These are phyloP conservation scores for Mesocentrotus franciscanus DNA, from an alignment of 53 echinoderm and acorn worm species.

Conservation along the genomic window DNA sequence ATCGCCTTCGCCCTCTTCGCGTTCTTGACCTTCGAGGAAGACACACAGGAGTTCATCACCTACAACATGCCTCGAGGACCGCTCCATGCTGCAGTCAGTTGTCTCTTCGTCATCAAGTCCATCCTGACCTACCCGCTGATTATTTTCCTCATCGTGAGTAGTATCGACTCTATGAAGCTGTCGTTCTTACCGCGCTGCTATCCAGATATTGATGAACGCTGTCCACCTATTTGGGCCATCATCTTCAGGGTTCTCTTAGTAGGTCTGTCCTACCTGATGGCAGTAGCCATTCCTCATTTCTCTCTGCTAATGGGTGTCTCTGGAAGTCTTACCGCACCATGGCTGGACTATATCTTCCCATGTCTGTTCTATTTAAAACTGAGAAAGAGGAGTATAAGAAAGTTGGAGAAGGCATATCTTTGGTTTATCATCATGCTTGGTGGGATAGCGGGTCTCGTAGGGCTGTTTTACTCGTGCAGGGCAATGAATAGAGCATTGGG, in stretches of 20 bases:
- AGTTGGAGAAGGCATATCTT: conserved; percentile 71
- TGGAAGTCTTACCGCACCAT: conserved; percentile 91
- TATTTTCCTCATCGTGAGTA: conserved; percentile 92
- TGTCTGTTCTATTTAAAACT: conserved; percentile 93
- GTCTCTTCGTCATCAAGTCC: conserved; percentile 94
- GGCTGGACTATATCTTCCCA: conserved; percentile 98
- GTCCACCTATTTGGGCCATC: conserved; percentile 91
- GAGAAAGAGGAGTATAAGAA: conserved; percentile 66
- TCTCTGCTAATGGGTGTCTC: conserved; percentile 95
- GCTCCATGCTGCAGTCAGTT: conserved; percentile 84
- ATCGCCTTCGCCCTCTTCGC: conserved; percentile 91
- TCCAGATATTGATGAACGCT: conserved; percentile 62
- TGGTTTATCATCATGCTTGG: conserved; percentile 80
- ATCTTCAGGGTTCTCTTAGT: conserved; percentile 88
- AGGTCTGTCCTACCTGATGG: conserved; percentile 82
- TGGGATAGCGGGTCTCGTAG: conserved; percentile 79
- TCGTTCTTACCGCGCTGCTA: conserved; percentile 83
- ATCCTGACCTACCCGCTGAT: conserved; percentile 93
- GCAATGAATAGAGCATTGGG: conserved; percentile 68
- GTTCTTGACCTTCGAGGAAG: conserved; percentile 86
- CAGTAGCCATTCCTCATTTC: conserved; percentile 92
- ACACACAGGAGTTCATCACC: conserved; percentile 95
- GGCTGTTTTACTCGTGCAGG: conserved; percentile 81
- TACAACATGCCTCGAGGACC: conserved; percentile 93
- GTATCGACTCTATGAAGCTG: conserved; percentile 88